These are phyloP conservation scores for Amiota communis DNA, from an alignment of 2,888 invertebrate species.

Conservation along the genomic window DNA sequence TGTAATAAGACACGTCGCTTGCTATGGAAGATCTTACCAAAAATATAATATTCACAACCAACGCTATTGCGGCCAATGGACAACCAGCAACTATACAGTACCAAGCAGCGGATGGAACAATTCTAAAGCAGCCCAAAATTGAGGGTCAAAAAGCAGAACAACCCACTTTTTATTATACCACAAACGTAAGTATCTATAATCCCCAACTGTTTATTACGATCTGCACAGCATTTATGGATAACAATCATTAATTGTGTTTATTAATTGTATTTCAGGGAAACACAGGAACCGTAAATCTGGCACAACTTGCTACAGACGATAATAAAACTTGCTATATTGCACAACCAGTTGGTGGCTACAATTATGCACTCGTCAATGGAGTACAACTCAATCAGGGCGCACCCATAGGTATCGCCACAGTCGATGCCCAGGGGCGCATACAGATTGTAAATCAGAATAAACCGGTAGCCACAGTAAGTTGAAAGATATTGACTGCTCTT, in stretches of 20 bases:
- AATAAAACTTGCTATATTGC: conserved; percentile 85
- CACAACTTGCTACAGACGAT: conserved; percentile 77
- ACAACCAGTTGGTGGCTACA: conserved; percentile 81
- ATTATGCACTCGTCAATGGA: conserved; percentile 89
- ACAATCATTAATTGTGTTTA: no score
- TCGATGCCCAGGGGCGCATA: conserved; percentile 72
- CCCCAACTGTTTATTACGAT: conserved; percentile 33
- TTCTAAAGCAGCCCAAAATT: conserved; percentile 78
- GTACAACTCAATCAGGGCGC: conserved; percentile 83
- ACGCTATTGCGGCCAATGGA: conserved; percentile 76
- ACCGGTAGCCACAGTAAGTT: conserved; percentile 70
- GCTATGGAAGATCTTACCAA: conserved; percentile 72
- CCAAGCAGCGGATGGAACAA: conserved; percentile 79
- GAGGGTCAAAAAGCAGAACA: conserved; percentile 77
- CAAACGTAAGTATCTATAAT: conserved; percentile 62
- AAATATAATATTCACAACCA: conserved; percentile 77
- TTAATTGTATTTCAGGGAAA: conserved; percentile 64
- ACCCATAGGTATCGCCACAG: conserved; percentile 72
- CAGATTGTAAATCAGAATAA: conserved; percentile 73
- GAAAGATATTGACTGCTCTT: not conserved
- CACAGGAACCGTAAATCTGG: conserved; percentile 80
- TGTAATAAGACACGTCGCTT: conserved; percentile 38
- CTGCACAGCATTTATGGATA: no score
- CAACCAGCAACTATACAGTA: conserved; percentile 80
- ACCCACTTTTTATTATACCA: conserved; percentile 81